Percentiles rank a stretch among this genome's conserved stretches.
Evolutionary conservation across 2,888 invertebrate species (phyloP).

Genomic region (Zhuqinia jingwanae): DNA sequence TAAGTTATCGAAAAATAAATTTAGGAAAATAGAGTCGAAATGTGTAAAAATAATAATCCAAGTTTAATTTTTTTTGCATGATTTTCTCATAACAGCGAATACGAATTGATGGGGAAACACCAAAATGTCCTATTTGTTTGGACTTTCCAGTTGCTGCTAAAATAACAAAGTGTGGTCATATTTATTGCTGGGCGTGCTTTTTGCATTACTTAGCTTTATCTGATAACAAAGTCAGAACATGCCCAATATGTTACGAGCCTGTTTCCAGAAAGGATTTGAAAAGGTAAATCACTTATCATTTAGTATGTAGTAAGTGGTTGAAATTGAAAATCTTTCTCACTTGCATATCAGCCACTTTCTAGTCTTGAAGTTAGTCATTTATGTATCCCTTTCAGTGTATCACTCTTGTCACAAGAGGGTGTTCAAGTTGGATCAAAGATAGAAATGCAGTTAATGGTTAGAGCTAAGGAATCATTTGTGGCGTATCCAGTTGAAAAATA

Average conservation of each 20-base stretch:
- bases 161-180: slow-evolving; percentile 96
- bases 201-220: slow-evolving; percentile 94
- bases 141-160: slow-evolving; percentile 93
- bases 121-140: slow-evolving; percentile 96
- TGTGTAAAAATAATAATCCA: too few species aligned
- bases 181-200: slow-evolving; percentile 97
- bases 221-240: slow-evolving; percentile 91
- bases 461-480: slow-evolving; percentile 86
- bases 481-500: slow-evolving; percentile 81
- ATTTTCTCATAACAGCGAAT: slow-evolving; percentile 45
- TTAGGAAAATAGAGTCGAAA: too few species aligned
- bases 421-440: slow-evolving; percentile 86
- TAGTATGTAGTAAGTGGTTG: too few species aligned
- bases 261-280: slow-evolving; percentile 91
- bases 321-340: too few species aligned
- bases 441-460: slow-evolving; percentile 91
- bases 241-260: slow-evolving; percentile 95
- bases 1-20: slow-evolving; percentile 83
- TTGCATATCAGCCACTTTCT: too few species aligned
- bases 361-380: too few species aligned
- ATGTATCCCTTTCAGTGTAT: slow-evolving; percentile 84
- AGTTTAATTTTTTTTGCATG: too few species aligned
- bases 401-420: slow-evolving; percentile 83
- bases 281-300: slow-evolving; percentile 86
- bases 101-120: slow-evolving; percentile 82